Base-by-base conservation (phyloP, 2,888 invertebrate species). In the Melinaea menophilus region DNA sequence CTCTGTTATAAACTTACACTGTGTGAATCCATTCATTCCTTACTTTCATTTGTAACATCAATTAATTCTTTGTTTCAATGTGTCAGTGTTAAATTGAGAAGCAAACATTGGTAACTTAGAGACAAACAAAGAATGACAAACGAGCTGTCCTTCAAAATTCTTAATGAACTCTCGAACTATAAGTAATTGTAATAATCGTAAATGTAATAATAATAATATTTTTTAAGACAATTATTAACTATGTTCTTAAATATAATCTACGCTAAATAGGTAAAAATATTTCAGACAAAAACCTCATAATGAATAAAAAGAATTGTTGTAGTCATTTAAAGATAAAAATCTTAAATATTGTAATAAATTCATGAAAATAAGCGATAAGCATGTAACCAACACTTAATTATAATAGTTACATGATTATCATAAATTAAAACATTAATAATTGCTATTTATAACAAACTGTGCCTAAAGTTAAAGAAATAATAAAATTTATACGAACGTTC, bases 21-120 rank as follows among this genome's bases (percentile, higher is more conserved):
- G 59, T 62, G 59, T 34, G 48, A 55, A 56, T 61, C 75, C 80
- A 84, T 85, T 87, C 85, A 86, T 88, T 85, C 85, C 79, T 81
- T 79, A 77, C 78, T 79, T 80, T 84, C 87, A 87, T 88, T 88
- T 84, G 81, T 79, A 79, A 86, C 86, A 85, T 89, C 89, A 85
- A 88, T 90, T 89, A 89, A 88, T 89, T 88, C 88, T 89, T 88
- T 89, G 90, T 90, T 86, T 82, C 84, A 80, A 82, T 79, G 82
- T 85, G 90, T 89, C 90, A 88, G 86, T 79, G 73, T 75, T 79
- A 86, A 88, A 90, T 90, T 89, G 88, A 89, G 90, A 86, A 89
- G 86, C 88, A 90, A 90, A 90, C 88, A 90, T 86, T 80, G 79
- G 78, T 82, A 80, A 81, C 75, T 75, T 74, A 74, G 79, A 76